These are phyloP conservation scores for Plutomurus gul DNA, from an alignment of 1,140 invertebrate genomes.

Conservation along the genomic window DNA sequence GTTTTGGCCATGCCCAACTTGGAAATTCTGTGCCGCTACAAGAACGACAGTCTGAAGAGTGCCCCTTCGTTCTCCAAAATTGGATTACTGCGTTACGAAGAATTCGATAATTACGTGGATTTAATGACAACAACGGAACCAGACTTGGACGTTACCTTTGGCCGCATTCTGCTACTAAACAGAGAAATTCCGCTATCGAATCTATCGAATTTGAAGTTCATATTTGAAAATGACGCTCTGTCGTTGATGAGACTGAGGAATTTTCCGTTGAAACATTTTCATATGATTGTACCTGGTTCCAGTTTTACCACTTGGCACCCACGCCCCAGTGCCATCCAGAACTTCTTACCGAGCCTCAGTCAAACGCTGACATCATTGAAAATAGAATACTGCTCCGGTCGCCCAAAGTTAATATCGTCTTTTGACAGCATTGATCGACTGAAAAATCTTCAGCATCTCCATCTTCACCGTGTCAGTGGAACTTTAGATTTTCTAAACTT, in stretches of 20 bases:
- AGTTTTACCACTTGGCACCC: slow-evolving; percentile 24
- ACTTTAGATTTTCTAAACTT: slow-evolving; percentile 14
- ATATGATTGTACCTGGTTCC: slow-evolving; percentile 12
- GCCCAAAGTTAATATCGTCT: neutral
- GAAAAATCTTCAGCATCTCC: slow-evolving; percentile 8
- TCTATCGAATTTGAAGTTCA: neutral
- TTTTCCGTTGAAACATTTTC: neutral
- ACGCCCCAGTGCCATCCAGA: neutral
- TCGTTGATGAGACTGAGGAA: neutral
- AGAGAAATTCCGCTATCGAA: neutral
- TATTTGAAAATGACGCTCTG: slow-evolving; percentile 1
- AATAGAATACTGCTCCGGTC: slow-evolving; percentile 10
- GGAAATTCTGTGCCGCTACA: neutral
- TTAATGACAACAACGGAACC: neutral
- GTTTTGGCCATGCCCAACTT: slow-evolving; percentile 4
- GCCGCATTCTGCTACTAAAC: neutral
- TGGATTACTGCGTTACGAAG: neutral
- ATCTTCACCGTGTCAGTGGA: neutral
- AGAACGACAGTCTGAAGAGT: neutral
- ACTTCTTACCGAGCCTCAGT: neutral
- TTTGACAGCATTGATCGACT: neutral
- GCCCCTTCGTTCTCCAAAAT: slow-evolving; percentile 2
- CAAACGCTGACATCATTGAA: neutral
- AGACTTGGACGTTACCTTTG: neutral
- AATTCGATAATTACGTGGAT: slow-evolving; percentile 23